Conservation (phyloP, 2,888 invertebrate genomes). For the Eupelmus urozonus region DNA sequence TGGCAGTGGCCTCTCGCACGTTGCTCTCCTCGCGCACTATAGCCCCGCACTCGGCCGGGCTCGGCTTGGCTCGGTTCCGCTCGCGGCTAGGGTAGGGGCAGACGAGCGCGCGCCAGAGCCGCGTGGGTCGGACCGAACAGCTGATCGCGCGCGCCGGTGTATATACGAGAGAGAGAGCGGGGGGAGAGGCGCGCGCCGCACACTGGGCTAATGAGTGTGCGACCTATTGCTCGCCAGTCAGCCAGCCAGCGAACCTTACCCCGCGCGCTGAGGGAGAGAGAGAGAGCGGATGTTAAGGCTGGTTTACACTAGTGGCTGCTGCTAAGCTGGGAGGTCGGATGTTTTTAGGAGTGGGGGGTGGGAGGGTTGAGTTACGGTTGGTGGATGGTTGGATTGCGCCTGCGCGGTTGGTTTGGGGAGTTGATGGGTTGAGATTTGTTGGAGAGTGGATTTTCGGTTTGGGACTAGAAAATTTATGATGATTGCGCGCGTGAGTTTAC, state of each 20-base stretch:
- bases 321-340: too few relatives aligned
- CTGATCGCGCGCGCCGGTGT: conserved; percentile 45
- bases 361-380: too few relatives aligned
- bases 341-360: too few relatives aligned
- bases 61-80: conserved; percentile 69
- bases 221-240: conserved; percentile 70
- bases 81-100: conserved; percentile 74
- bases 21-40: conserved; percentile 46
- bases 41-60: conserved; percentile 30
- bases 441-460: too few relatives aligned
- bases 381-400: too few relatives aligned
- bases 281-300: neutral
- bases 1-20: conserved; percentile 63
- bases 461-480: too few relatives aligned
- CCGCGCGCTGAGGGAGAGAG: neutral
- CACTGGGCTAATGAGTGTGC: conserved; percentile 75
- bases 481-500: too few relatives aligned
- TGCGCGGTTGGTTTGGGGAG: too few relatives aligned
- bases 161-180: neutral
- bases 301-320: neutral
- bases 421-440: too few relatives aligned
- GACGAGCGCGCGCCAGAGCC: conserved; percentile 77
- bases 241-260: neutral
- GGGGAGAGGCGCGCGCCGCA: conserved; percentile 22
- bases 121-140: conserved; percentile 51